Evolutionary conservation across 1,140 invertebrate genomes (phyloP), one percentile per base, ranked within the genome.

Genomic region (Nasonia longicornis): DNA sequence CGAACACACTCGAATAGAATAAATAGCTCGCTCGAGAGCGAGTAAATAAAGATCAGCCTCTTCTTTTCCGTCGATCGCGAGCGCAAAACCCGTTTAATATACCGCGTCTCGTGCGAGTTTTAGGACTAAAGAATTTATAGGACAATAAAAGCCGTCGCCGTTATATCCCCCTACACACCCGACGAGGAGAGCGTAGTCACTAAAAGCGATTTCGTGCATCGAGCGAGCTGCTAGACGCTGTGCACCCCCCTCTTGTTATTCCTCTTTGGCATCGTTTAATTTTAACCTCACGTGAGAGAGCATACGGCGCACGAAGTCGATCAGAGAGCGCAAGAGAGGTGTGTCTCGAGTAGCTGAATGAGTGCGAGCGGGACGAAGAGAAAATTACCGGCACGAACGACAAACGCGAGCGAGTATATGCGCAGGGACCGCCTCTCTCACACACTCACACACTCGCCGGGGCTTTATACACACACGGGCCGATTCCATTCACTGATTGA

Each of bases 401-500:
- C 81, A 81, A 84, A 85, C 82, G 85, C 82, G 85, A 81, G 72
- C 84, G 83, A 87, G 87, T 85, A 85, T 84, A 82, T 70, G 72
- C 80, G 79, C 80, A 84, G 79, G 80, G 66, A 74, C 48, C 4
- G 2, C 48, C 48, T 52, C 1, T 58, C 52, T 58, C 52, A 6
- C 20, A n/a, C 31, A 31, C 31, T 26, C 26, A n/a, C 26, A 26
- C 52, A 3, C 52, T 58, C 35, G 77, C 71, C 77, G 76, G 45
- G 42, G 48, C 14, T 77, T 58, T 78, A 73, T 72, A 79, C 48
- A 83, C 79, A 82, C 29, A 74, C 83, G 85, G 85, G 87, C 87
- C 89, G 89, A 89, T 90, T 89, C 91, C 92, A 92, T 92, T 92
- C 92, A 92, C 90, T 89, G 92, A 93, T 93, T 91, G 89, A 89